Base-by-base conservation (phyloP, 2,888 invertebrate genomes). In the Steinernema scapterisci region DNA sequence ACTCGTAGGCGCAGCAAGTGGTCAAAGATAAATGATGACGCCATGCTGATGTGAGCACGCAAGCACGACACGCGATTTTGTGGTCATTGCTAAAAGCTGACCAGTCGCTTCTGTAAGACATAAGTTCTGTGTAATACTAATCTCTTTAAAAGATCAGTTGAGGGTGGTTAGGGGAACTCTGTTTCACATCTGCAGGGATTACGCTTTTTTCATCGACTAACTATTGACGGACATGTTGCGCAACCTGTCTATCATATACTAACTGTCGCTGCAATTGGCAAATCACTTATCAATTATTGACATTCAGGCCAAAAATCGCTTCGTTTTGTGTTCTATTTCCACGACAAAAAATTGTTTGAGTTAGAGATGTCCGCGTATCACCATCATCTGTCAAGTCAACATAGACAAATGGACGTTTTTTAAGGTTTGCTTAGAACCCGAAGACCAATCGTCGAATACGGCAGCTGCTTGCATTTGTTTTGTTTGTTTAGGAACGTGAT, bases 401-500 rank as follows among this genome's bases (percentile, higher is more conserved):
- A n/a, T n/a, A n/a, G n/a, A n/a, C n/a, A 48, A 48, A 5, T 16
- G 6, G 38, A 38, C 38, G 38, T 9, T 3, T 48, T 48, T 7
- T 19, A 48, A 16, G 3, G n/a, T 13, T 2, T 13, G 48, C 3
- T 3, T 19, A 48, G 48, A n/a, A n/a, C 48, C 3, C 54, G 54
- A 16, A 54, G 54, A 5, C 54, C 54, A 19, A 19, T 6, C 21
- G 38, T 38, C 31, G 3, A 31, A 63, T 31, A 63, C 63, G 31
- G 27, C 31, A 6, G 25, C 16, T 31, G 38, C 27, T 63, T 31
- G 63, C 63, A 16, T 16, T 3, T 1, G 31, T 3, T 27, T 11
- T 63, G 63, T 63, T 63, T 63, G 63, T 31, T 63, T 31, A 63
- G 63, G 27, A 63, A 63, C 38, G 27, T 25, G 63, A 63, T 63